Percentiles rank a stretch among this genome's conserved stretches.
Evolutionary conservation across 2,888 invertebrate genomes (phyloP).

Genomic region (Phyllotreta cruciferae): DNA sequence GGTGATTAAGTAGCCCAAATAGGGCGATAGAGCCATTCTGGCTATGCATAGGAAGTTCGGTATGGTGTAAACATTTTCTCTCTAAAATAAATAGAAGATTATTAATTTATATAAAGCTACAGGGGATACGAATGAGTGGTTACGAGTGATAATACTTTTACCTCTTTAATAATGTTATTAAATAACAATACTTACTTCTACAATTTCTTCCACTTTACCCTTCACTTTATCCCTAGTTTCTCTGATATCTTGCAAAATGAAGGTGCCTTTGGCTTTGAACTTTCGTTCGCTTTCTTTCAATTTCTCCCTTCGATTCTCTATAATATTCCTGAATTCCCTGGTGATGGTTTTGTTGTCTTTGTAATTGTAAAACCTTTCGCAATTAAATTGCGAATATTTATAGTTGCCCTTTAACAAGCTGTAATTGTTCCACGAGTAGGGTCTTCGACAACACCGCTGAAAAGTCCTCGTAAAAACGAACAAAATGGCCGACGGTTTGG

Average conservation of each 20-base stretch:
- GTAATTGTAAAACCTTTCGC: not conserved
- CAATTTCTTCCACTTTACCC: slow-evolving; percentile 76
- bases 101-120: not conserved
- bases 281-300: slow-evolving; percentile 67
- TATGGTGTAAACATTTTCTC: slow-evolving; percentile 91
- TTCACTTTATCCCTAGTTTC: slow-evolving; percentile 75
- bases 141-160: not conserved
- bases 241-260: slow-evolving; percentile 73
- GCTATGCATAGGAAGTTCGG: slow-evolving; percentile 90
- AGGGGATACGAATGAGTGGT: not conserved
- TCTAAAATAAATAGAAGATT: slow-evolving; percentile 58
- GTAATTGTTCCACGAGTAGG: no score
- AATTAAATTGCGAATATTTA: no score
- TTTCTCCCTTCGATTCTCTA: slow-evolving; percentile 69
- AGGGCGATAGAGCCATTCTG: slow-evolving; percentile 86
- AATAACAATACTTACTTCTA: slow-evolving; percentile 64
- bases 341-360: slow-evolving; percentile 13
- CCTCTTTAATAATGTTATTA: not conserved
- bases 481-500: no score
- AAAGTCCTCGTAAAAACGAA: no score
- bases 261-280: slow-evolving; percentile 67
- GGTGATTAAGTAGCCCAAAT: slow-evolving; percentile 87
- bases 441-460: no score
- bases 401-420: no score
- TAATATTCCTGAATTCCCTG: slow-evolving; percentile 53